Evolutionary conservation across 2,113 vertebrate species (phyloP).

Genomic region (Rafetus swinhoei): DNA sequence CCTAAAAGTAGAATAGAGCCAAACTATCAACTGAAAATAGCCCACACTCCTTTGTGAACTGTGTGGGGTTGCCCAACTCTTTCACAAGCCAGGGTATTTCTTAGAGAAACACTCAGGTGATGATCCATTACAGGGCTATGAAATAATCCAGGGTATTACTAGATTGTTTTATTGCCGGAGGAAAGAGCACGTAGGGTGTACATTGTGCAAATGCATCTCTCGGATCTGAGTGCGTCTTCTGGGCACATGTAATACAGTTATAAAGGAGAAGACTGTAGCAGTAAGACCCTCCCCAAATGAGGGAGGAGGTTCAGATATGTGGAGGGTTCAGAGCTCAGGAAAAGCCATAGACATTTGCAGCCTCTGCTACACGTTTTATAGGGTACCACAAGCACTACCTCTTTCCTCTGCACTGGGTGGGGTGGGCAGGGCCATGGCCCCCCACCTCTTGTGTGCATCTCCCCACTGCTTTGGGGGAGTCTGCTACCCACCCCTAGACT

Average conservation of each 20-base stretch:
- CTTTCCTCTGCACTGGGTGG: background rate
- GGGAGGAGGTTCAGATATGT: background rate
- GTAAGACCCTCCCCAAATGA: background rate
- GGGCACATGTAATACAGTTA: background rate
- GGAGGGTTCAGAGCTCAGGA: rapidly evolving
- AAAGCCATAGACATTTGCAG: rapidly evolving
- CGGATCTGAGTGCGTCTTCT: background rate
- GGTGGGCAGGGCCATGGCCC: background rate
- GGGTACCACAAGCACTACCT: background rate
- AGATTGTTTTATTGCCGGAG: background rate
- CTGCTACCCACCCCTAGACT: rapidly evolving
- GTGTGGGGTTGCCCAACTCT: slow-evolving; percentile 3
- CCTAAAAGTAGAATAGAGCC: slow-evolving; percentile 19
- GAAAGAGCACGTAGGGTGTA: background rate
- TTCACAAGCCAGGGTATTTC: background rate
- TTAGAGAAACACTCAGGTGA: background rate
- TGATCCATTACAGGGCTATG: rapidly evolving
- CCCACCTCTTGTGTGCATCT: background rate
- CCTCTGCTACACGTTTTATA: background rate
- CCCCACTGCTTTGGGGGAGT: background rate
- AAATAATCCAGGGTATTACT: background rate
- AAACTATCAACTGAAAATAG: slow-evolving; percentile 43
- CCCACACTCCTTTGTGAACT: background rate
- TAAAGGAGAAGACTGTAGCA: rapidly evolving
- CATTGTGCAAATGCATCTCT: rapidly evolving